These are phyloP conservation scores for Drosophila quadrilineata DNA, from an alignment of 1,140 invertebrate species.

Conservation along the genomic window DNA sequence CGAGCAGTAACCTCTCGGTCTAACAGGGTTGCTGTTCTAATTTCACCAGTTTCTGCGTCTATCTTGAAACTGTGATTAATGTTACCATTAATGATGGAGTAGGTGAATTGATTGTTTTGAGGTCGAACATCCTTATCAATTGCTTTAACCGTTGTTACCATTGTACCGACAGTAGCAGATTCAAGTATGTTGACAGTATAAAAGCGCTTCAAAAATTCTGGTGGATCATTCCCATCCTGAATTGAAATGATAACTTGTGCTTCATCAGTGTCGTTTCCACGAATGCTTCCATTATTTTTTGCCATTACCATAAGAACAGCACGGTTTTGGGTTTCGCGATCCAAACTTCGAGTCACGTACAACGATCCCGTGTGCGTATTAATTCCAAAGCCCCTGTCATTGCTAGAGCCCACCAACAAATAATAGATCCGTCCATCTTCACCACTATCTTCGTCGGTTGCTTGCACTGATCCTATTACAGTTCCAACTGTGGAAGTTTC, in stretches of 20 bases:
- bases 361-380: constrained; percentile 92
- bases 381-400: constrained; percentile 94
- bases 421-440: constrained; percentile 95
- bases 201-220: constrained; percentile 90
- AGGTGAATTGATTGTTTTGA: constrained; percentile 95
- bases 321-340: constrained; percentile 94
- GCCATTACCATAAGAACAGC: constrained; percentile 95
- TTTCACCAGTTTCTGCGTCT: constrained; percentile 91
- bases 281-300: constrained; percentile 95
- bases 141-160: constrained; percentile 91
- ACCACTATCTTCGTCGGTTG: constrained; percentile 95
- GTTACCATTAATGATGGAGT: constrained; percentile 94
- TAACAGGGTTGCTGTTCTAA: constrained; percentile 88
- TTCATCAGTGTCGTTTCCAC: constrained; percentile 97
- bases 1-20: constrained; percentile 91
- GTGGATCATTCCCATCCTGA: constrained; percentile 97
- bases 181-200: constrained; percentile 92
- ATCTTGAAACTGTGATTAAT: constrained; percentile 92
- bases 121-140: constrained; percentile 94
- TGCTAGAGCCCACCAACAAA: constrained; percentile 95
- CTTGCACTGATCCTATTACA: constrained; percentile 92
- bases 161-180: constrained; percentile 87
- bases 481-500: constrained; percentile 95
- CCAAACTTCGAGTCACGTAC: constrained; percentile 90
- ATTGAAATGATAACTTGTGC: constrained; percentile 96